These are phyloP conservation scores for Temnothorax unifasciatus DNA, from an alignment of 2,888 invertebrate genomes.

Conservation along the genomic window DNA sequence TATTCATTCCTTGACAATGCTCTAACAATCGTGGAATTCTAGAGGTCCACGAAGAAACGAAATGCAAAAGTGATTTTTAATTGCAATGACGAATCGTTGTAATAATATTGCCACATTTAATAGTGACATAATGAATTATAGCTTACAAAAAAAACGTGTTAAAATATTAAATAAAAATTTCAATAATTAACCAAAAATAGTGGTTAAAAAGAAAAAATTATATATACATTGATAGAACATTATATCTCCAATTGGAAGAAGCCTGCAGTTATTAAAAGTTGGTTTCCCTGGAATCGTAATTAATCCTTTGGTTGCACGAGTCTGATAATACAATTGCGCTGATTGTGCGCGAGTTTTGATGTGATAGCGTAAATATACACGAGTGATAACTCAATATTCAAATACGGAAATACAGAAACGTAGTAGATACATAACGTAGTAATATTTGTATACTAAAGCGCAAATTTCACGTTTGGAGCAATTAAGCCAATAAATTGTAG, in stretches of 20 bases:
- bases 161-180: background rate
- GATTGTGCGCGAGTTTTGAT: conserved; percentile 48
- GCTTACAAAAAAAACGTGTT: background rate
- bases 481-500: conserved; percentile 47
- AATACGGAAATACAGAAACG: conserved; percentile 34
- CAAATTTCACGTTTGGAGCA: conserved; percentile 31
- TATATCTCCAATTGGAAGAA: background rate
- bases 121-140: background rate
- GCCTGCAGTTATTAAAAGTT: background rate
- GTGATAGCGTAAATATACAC: conserved; percentile 42
- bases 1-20: conserved; percentile 14
- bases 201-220: background rate
- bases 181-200: background rate
- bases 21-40: background rate
- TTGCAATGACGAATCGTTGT: background rate
- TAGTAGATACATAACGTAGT: conserved; percentile 26
- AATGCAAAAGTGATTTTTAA: conserved; percentile 2
- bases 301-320: conserved; percentile 15
- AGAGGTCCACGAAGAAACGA: background rate
- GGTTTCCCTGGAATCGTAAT: conserved; percentile 26
- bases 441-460: conserved; percentile 40
- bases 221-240: background rate
- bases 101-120: background rate
- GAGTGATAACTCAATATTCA: conserved; percentile 46
- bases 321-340: conserved; percentile 43